These are phyloP conservation scores for Periophthalmus magnuspinnatus DNA, from an alignment of 2,797 vertebrate species.

Conservation along the genomic window DNA sequence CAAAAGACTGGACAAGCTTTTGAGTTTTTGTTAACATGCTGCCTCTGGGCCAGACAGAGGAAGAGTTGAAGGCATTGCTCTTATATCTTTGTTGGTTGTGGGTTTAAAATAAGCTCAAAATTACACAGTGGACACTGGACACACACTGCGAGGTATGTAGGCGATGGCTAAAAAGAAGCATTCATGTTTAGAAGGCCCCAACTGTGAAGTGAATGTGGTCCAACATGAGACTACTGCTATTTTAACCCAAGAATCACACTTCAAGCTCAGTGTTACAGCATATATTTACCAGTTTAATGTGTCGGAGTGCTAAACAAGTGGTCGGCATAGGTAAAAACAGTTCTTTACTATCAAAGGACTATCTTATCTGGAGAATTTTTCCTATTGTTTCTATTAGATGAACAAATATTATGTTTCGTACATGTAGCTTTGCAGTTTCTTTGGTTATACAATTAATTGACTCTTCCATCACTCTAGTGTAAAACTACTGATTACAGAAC, in stretches of 20 bases:
- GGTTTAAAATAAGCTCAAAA: constrained; percentile 6
- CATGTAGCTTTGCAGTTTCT: no score
- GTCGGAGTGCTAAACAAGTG: neutral
- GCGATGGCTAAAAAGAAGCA: constrained; percentile 1
- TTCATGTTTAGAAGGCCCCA: constrained; percentile 12
- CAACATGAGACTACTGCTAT: constrained; percentile 4
- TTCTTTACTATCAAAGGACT: neutral
- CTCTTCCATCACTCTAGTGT: no score
- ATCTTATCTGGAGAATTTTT: no score
- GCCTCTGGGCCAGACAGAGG: constrained; percentile 32
- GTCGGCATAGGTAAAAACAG: neutral
- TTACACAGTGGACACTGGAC: constrained; percentile 12
- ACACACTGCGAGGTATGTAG: neutral
- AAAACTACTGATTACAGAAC: no score
- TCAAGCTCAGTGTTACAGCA: neutral
- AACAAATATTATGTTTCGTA: no score
- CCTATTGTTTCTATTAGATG: no score
- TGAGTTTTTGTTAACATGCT: constrained; percentile 44
- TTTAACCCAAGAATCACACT: constrained; percentile 6
- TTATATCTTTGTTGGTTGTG: constrained; percentile 11
- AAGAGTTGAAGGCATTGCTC: constrained; percentile 31
- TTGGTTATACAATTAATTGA: no score
- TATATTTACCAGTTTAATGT: neutral
- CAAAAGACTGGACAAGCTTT: constrained; percentile 34
- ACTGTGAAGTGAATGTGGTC: constrained; percentile 8